A percentile compares a stretch with the other conserved stretches of the same genome.
phyloP scores from a whole-genome alignment of 2,113 vertebrate species.

The Suricata suricatta region DNA sequence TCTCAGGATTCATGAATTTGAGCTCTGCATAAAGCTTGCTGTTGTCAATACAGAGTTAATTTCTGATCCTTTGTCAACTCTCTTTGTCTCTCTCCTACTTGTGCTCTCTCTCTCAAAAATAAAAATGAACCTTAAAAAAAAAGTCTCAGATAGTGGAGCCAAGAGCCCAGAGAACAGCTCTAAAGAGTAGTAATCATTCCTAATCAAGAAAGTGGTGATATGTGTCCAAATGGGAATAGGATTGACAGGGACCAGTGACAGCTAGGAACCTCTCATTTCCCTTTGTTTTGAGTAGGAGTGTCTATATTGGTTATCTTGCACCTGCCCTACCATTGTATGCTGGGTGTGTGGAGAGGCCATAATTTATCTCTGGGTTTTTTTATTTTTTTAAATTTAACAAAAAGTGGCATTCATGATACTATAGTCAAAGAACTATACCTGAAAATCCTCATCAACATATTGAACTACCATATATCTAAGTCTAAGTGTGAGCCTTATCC shows the following conservation, averaged over 20 bases:
- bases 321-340: background rate
- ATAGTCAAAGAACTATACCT: background rate
- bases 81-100: too few relatives aligned
- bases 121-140: too few relatives aligned
- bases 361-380: background rate
- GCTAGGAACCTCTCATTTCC: background rate
- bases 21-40: too few relatives aligned
- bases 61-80: too few relatives aligned
- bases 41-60: too few relatives aligned
- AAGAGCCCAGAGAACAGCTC: background rate
- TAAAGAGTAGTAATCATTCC: background rate
- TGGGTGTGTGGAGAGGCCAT: background rate
- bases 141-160: background rate
- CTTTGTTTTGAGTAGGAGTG: background rate
- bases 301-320: background rate
- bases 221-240: background rate
- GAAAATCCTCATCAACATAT: background rate
- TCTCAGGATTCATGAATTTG: too few relatives aligned
- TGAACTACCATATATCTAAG: background rate
- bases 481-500: background rate
- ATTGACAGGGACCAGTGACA: background rate
- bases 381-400: background rate
- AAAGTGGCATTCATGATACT: background rate
- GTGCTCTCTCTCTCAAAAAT: too few relatives aligned
- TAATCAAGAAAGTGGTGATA: background rate